Evolutionary conservation across 2,797 vertebrate genomes (phyloP), one percentile per base, ranked within the genome.

Genomic region (Podarcis lilfordi): DNA sequence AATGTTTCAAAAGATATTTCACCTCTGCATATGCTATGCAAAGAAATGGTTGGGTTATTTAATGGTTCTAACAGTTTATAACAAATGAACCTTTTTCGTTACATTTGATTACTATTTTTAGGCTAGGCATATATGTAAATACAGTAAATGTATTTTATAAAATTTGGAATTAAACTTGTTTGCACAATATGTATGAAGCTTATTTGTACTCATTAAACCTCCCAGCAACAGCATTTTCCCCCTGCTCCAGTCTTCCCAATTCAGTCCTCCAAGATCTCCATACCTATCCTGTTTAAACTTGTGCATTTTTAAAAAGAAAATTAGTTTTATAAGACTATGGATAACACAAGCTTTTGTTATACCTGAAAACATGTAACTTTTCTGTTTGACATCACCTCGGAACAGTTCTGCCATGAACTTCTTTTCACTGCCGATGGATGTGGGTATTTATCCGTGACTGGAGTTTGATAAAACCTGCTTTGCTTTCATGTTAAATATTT

Each of bases 121-220:
- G 92, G 91, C 88, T 88, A 95, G 91, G 82, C 92, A 81, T 91
- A 72, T 93, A 91, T 96, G 93, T 95, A 95, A 93, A 96, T 95
- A 90, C 2, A 74, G 29, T 55, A 93, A 82, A 88, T 95, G 92
- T 93, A 94, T 95, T 95, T 94, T 93, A 92, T 95, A 90, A 94
- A 92, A 88, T 45, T 91, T 90, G 76, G 69, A 94, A 94, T 96
- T 95, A 95, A 94, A 94, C 84, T 91, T 94, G 86, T 95, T 95
- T 93, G 92, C 90, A 87, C 87, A 94, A 79, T 71, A 76, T 71
- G 69, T 94, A 91, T 90, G 83, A 93, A 95, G 71, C 71, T 95
- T 86, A 92, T 95, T 94, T 94, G 93, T 94, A 92, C 84, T 96
- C 91, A 86, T 72, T 82, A 45, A 71, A 76, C 80, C 13, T 15